These are phyloP conservation scores for Crocallis elinguaria DNA, from an alignment of 2,888 invertebrate species.

Conservation along the genomic window DNA sequence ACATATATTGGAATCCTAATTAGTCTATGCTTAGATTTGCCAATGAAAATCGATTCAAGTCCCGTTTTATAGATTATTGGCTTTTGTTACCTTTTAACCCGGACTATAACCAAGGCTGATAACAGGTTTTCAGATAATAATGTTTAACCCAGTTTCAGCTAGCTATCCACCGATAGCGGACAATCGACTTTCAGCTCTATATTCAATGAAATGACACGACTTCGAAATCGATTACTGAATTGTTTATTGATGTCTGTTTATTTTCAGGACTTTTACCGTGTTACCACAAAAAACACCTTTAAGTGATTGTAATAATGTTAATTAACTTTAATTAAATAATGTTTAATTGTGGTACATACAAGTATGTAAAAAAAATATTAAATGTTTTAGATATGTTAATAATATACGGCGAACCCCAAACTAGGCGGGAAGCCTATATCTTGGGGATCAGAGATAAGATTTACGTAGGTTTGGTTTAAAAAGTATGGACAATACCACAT, in stretches of 20 bases:
- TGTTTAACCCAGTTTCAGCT: conserved; percentile 11
- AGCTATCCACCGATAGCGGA: neutral
- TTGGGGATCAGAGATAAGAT: no score
- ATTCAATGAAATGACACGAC: neutral
- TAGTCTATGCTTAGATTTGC: neutral
- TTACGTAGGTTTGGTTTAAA: no score
- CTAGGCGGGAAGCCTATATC: no score
- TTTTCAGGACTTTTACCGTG: no score
- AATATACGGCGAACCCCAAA: no score
- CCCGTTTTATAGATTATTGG: neutral
- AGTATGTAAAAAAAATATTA: no score
- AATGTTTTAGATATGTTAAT: no score
- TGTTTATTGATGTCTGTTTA: neutral
- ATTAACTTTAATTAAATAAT: no score
- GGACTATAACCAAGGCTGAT: neutral
- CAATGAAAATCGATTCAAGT: neutral
- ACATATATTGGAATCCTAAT: neutral
- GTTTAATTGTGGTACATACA: no score
- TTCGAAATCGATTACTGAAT: neutral
- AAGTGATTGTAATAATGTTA: no score
- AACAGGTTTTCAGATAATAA: conserved; percentile 13
- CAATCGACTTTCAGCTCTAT: neutral
- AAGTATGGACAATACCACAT: no score
- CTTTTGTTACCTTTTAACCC: conserved; percentile 1
- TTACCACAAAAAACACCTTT: no score